Percentiles rank a stretch among this genome's conserved stretches.
Conservation (phyloP, 2,113 vertebrate genomes). For the Rhabdomys dilectus region DNA sequence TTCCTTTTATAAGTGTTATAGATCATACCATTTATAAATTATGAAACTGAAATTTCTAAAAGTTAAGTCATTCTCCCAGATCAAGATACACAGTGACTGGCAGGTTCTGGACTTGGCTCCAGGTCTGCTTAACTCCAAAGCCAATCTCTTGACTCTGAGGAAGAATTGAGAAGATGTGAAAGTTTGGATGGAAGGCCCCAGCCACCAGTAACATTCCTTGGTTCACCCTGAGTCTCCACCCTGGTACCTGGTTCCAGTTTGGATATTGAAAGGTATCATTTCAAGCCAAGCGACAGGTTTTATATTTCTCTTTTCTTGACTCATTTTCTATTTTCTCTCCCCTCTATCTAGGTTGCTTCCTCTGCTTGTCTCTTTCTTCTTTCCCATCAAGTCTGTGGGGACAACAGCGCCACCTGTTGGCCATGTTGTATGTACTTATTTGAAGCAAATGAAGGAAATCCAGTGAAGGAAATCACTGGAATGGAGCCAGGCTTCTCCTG, state of each 20-base stretch:
- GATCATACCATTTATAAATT: slow-evolving; percentile 1
- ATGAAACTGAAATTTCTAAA: slow-evolving; percentile 40
- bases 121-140: not conserved
- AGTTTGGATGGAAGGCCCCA: not conserved
- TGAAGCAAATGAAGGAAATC: not conserved
- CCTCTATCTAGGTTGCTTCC: not conserved
- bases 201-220: not conserved
- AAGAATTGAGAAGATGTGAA: slow-evolving; percentile 26
- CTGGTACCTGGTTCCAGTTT: not conserved
- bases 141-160: slow-evolving; percentile 13
- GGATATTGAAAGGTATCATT: slow-evolving; percentile 8
- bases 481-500: not conserved
- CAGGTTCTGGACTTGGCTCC: not conserved
- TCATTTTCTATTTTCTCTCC: not conserved
- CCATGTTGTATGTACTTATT: not conserved
- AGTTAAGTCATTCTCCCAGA: slow-evolving; percentile 12
- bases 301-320: not conserved
- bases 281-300: slow-evolving; percentile 5
- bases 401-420: slow-evolving; percentile 75
- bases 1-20: not conserved
- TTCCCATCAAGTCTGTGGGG: slow-evolving; percentile 47
- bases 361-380: not conserved
- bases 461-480: not conserved
- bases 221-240: not conserved
- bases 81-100: slow-evolving; percentile 1